These are phyloP conservation scores for Pelecanoides urinatrix DNA, from an alignment of 2,113 vertebrate species.

Conservation along the genomic window DNA sequence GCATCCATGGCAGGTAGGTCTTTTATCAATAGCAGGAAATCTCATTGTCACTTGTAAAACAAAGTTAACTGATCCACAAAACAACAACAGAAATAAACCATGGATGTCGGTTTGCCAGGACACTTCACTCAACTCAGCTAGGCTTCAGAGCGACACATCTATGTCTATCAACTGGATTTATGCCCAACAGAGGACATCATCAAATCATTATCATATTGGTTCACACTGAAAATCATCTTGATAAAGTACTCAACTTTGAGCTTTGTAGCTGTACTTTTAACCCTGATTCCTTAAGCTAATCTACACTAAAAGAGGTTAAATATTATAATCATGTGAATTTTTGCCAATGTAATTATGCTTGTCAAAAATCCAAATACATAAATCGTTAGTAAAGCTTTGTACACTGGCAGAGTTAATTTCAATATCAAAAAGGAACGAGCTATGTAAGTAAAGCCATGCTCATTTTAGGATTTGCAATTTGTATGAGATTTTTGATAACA, in stretches of 20 bases:
- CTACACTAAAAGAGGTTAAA: background rate
- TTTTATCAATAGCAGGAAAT: background rate
- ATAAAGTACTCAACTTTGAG: background rate
- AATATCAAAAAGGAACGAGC: background rate
- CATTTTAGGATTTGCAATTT: background rate
- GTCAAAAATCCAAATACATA: background rate
- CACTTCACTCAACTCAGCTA: background rate
- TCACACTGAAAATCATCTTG: background rate
- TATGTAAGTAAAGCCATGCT: background rate
- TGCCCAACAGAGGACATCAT: background rate
- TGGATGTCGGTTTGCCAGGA: background rate
- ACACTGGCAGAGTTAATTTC: background rate
- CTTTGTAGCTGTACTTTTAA: constrained; percentile 4
- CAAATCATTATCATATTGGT: background rate
- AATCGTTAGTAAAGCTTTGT: background rate
- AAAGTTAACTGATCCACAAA: background rate
- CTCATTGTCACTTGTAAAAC: background rate
- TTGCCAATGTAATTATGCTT: background rate
- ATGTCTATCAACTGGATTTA: background rate
- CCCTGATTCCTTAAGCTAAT: background rate
- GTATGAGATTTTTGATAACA: background rate
- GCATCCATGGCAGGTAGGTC: background rate
- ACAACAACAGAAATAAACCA: background rate
- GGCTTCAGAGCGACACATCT: background rate
- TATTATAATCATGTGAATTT: background rate